These are phyloP conservation scores for Psococerastis gibbosa DNA, from an alignment of 2,888 invertebrate genomes.

Conservation along the genomic window DNA sequence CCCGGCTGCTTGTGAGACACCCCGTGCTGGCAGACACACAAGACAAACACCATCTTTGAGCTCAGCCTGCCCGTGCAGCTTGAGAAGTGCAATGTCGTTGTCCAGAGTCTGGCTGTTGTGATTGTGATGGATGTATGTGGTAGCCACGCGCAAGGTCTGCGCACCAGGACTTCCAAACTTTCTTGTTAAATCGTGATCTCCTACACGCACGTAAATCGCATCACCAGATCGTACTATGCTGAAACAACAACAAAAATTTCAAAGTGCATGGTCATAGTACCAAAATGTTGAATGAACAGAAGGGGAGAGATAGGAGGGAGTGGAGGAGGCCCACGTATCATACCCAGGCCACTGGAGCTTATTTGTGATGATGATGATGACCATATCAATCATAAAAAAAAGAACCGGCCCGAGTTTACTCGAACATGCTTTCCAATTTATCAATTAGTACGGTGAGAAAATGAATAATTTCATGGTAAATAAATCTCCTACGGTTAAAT, in stretches of 20 bases:
- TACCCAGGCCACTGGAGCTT: too few relatives aligned
- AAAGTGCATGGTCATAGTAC: too few relatives aligned
- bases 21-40: conserved; percentile 75
- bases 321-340: too few relatives aligned
- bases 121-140: conserved; percentile 89
- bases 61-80: conserved; percentile 75
- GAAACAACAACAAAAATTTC: too few relatives aligned
- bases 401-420: too few relatives aligned
- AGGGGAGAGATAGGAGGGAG: conserved; percentile 7
- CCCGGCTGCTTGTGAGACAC: conserved; percentile 73
- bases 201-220: conserved; percentile 81
- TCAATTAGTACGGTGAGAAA: too few relatives aligned
- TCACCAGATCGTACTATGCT: conserved; percentile 88
- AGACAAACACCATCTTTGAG: conserved; percentile 68
- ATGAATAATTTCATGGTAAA: too few relatives aligned
- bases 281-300: too few relatives aligned
- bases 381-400: too few relatives aligned
- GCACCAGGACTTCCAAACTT: conserved; percentile 85
- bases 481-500: too few relatives aligned
- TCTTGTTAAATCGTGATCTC: conserved; percentile 77
- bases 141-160: conserved; percentile 74
- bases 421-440: too few relatives aligned
- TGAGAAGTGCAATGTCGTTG: conserved; percentile 82
- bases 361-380: conserved; percentile 10
- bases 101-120: conserved; percentile 88